Conservation (phyloP, 2,888 invertebrate genomes). For the Phoenoteleia sp. region DNA sequence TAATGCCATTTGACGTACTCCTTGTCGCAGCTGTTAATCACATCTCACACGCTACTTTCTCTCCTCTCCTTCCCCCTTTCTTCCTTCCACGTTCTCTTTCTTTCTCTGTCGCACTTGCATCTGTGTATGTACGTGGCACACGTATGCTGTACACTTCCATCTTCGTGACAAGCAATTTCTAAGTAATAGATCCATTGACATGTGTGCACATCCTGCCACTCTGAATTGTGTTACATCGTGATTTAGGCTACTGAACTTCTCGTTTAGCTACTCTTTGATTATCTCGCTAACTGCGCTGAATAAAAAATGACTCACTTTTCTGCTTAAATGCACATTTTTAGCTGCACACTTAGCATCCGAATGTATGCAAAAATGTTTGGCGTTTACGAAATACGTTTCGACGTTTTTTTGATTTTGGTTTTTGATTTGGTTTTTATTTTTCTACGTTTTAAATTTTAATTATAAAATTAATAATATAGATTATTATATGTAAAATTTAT, state of each 20-base stretch:
- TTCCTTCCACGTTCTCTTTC: conserved; percentile 9
- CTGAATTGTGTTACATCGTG: conserved; percentile 57
- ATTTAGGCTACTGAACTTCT: conserved; percentile 61
- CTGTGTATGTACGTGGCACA: conserved; percentile 7
- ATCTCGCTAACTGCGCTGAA: neutral
- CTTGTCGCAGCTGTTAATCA: conserved; percentile 36
- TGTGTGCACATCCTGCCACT: conserved; percentile 65
- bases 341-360: no score
- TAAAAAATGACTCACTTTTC: neutral
- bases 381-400: neutral
- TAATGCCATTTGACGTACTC: conserved; percentile 20
- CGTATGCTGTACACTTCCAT: conserved; percentile 41
- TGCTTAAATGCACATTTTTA: neutral
- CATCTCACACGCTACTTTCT: conserved; percentile 8
- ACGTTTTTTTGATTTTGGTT: neutral
- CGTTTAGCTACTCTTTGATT: conserved; percentile 25
- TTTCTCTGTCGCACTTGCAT: conserved; percentile 7
- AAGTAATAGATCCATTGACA: conserved; percentile 67
- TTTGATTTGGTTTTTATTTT: no score
- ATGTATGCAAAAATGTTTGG: no score
- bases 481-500: no score
- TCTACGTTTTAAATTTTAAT: no score
- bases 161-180: conserved; percentile 65
- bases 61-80: neutral
- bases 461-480: no score